Conservation (phyloP, 2,888 invertebrate genomes). For the Portevinia maculata region DNA sequence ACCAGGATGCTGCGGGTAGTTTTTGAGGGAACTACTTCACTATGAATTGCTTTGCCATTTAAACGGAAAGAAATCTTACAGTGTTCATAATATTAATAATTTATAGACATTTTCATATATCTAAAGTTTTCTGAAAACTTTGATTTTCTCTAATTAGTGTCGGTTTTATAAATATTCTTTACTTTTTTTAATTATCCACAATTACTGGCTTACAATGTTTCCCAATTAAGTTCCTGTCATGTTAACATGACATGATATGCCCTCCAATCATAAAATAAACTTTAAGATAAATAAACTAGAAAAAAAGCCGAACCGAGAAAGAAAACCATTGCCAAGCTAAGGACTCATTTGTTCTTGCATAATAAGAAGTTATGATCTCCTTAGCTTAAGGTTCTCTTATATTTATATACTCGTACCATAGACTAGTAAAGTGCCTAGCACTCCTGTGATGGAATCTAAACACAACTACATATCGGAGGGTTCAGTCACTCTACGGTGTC, state of each 20-base stretch:
- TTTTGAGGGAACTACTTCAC: too few relatives aligned
- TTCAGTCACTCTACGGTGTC: slow-evolving; percentile 57
- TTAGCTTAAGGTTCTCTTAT: slow-evolving; percentile 52
- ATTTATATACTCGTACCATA: slow-evolving; percentile 13
- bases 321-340: slow-evolving; percentile 14
- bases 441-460: slow-evolving; percentile 58
- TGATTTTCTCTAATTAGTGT: neutral
- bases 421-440: slow-evolving; percentile 13
- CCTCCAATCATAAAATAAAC: slow-evolving; percentile 17
- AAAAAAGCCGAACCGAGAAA: neutral
- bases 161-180: neutral
- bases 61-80: too few relatives aligned
- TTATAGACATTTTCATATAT: too few relatives aligned
- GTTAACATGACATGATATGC: slow-evolving; percentile 59
- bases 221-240: slow-evolving; percentile 50
- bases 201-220: slow-evolving; percentile 33
- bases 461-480: slow-evolving; percentile 35
- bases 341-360: slow-evolving; percentile 60
- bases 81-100: too few relatives aligned
- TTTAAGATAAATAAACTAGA: slow-evolving; percentile 1
- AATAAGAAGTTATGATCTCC: slow-evolving; percentile 61
- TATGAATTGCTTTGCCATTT: neutral
- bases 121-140: too few relatives aligned
- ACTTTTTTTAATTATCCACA: neutral
- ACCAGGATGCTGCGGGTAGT: too few relatives aligned